Base-by-base conservation (phyloP, 2,113 vertebrate species). In the Thomomys bottae region DNA sequence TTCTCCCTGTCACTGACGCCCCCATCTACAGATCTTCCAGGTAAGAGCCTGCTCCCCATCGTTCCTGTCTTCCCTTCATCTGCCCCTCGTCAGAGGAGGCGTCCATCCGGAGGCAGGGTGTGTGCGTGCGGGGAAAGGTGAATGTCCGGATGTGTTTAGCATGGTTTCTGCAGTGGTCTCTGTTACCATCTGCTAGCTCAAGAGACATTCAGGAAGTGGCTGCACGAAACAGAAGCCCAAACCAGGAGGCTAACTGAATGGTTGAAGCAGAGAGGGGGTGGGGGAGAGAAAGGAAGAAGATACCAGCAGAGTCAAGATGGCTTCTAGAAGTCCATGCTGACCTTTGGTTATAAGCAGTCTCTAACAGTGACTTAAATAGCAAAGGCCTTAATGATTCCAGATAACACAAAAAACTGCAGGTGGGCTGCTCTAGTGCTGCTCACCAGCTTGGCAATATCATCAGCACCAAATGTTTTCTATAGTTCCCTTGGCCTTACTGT, bases 1-100 rank as follows among this genome's bases (percentile, higher is more conserved):
- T 97, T 97, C 76, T 84, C 97, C 85, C 80, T 97, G 93, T 96
- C 96, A 64, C 88, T 96, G 95, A 94, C 97, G n/a, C 95, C 96
- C 42, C 96, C 96, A 49, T 76, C 96, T 84, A 73, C 96, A 59
- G 96, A 97, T 40, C 95, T 96, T 80, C 96, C 97, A 97, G 97
- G 97, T 97, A 96, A 95, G 95, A 88, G 61, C 40, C 23, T 14
- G 9, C 8, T 57, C 34, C 67, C 23, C 17, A 18, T 15, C 14
- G 40, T 40, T 61, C n/a, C 10, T 18, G 1, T 59, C 67, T 72
- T 28, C 34, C 57, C 26, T 40, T 32, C 24, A 42, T 92, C 68
- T 34, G 20, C 54, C 40, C 75, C 75, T 57, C n/a, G 10, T 59
- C 32, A 67, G 78, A 38, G 40, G 3, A 73, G 28, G 23, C 30